Evolutionary conservation across 1,140 invertebrate species (phyloP).

Genomic region (Pseudomyrmex dendroicus): DNA sequence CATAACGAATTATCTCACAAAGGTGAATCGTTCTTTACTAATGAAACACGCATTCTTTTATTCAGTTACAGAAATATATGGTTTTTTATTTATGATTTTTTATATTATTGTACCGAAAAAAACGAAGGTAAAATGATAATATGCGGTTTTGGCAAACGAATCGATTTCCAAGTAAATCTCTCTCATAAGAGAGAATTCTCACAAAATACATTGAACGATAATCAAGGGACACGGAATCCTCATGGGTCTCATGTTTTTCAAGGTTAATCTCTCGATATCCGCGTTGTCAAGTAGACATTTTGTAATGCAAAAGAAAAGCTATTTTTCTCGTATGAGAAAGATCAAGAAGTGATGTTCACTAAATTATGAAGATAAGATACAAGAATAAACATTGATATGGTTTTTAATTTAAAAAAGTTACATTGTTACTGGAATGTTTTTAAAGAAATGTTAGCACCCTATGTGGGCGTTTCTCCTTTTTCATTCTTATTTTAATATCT

Average conservation of each 20-base stretch:
- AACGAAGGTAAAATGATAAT: background rate
- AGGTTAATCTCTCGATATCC: slow-evolving; percentile 63
- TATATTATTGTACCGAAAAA: no score
- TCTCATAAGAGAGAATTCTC: background rate
- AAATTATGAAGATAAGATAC: background rate
- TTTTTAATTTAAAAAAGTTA: slow-evolving; percentile 18
- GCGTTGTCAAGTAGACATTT: background rate
- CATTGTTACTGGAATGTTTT: background rate
- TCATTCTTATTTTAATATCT: no score
- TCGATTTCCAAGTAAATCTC: background rate
- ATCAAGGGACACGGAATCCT: slow-evolving; percentile 17
- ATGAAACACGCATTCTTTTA: no score
- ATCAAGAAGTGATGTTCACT: background rate
- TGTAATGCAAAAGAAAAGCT: slow-evolving; percentile 31
- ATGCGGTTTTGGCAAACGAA: background rate
- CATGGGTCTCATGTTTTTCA: background rate
- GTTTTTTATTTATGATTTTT: no score
- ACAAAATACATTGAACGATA: slow-evolving; percentile 32
- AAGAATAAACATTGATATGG: background rate
- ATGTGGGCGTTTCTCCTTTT: no score
- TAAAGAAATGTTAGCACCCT: no score
- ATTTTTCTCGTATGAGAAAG: background rate
- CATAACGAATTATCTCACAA: no score
- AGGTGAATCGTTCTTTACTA: no score
- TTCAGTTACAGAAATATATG: no score